Percentiles rank a stretch among this genome's conserved stretches.
Evolutionary conservation across 2,113 vertebrate species (phyloP).

Genomic region (pig (Sus scrofa)): T2T-Sscrofa CM000817.6:150143501-150144000

Average conservation of each 20-base stretch:
- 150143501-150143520: not conserved
- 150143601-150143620: no score
- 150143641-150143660: not conserved
- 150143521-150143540: not conserved
- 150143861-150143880: not conserved
- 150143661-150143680: not conserved
- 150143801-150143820: not conserved
- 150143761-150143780: conserved; percentile 10
- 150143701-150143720: not conserved
- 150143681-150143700: not conserved
- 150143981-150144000: conserved; percentile 34
- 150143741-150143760: not conserved
- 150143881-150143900: not conserved
- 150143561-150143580: not conserved
- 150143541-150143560: not conserved
- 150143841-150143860: not conserved
- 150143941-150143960: conserved; percentile 30
- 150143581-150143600: not conserved
- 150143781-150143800: conserved; percentile 34
- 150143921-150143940: not conserved
- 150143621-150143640: not conserved
- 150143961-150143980: conserved; percentile 44
- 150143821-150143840: conserved; percentile 18
- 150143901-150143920: conserved; percentile 11
- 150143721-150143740: not conserved